Evolutionary conservation across 2,113 vertebrate genomes (phyloP).

Genomic region (Lates calcarifer): DNA sequence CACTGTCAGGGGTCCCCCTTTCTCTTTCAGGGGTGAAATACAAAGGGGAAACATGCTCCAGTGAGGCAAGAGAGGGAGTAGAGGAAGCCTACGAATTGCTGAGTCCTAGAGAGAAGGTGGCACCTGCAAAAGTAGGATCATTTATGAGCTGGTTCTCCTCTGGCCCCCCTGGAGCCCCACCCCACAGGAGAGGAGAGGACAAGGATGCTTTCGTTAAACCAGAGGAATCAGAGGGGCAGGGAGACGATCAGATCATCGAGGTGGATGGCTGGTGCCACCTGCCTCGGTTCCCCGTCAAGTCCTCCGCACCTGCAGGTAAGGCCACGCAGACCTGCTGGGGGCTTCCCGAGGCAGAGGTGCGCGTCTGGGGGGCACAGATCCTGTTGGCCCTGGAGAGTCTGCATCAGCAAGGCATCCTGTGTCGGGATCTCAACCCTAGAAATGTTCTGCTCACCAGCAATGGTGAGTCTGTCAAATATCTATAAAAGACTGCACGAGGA

Average conservation of each 20-base stretch:
- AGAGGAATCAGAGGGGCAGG: conserved; percentile 34
- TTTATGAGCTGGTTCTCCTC: conserved; percentile 56
- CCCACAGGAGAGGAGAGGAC: conserved; percentile 28
- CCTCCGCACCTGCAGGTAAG: conserved; percentile 30
- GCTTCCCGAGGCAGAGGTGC: conserved; percentile 89
- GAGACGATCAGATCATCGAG: conserved; percentile 80
- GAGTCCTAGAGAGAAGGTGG: conserved; percentile 60
- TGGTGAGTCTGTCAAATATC: conserved; percentile 81
- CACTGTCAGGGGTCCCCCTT: conserved; percentile 32
- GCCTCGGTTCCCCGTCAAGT: conserved; percentile 55
- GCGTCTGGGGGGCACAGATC: conserved; percentile 93
- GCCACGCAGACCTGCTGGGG: conserved; percentile 74
- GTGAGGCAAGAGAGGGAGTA: conserved; percentile 38
- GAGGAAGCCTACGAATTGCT: conserved; percentile 69
- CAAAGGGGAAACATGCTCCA: conserved; percentile 36
- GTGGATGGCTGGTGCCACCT: conserved; percentile 83
- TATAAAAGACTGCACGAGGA: neutral
- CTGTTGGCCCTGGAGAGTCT: conserved; percentile 94
- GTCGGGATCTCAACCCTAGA: conserved; percentile 95
- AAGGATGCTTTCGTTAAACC: conserved; percentile 47
- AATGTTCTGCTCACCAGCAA: conserved; percentile 92
- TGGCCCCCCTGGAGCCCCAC: neutral
- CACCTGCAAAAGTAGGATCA: conserved; percentile 48
- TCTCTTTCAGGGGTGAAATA: conserved; percentile 34
- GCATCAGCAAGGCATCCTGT: conserved; percentile 95